A percentile compares a stretch with the other conserved stretches of the same genome.
Evolutionary conservation across 2,888 invertebrate species (phyloP).

Genomic region (Lacanobia oleracea): DNA sequence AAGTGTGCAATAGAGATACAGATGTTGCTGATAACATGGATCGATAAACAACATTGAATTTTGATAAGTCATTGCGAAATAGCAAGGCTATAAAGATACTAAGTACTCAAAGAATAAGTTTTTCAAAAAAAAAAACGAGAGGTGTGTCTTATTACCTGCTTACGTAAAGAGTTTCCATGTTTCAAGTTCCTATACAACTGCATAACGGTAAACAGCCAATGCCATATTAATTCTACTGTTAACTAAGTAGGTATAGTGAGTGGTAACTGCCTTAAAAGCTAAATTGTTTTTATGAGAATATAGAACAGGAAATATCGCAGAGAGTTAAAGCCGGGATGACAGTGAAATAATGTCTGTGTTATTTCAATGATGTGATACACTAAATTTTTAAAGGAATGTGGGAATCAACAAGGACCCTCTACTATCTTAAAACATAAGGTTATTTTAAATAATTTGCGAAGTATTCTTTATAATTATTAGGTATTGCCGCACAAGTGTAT

Average conservation of each 20-base stretch:
- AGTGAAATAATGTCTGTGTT: no score
- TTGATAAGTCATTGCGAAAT: constrained; percentile 37
- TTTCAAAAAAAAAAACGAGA: not conserved
- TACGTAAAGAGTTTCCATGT: not conserved
- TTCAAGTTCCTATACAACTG: not conserved
- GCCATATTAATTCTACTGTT: not conserved
- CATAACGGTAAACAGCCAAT: not conserved
- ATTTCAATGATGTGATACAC: not conserved
- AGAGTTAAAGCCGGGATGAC: no score
- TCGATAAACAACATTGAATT: constrained; percentile 8
- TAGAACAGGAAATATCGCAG: no score
- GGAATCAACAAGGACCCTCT: not conserved
- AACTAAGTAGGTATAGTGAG: not conserved
- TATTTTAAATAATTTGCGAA: no score
- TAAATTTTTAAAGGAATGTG: not conserved
- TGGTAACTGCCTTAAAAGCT: not conserved
- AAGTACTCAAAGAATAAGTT: not conserved
- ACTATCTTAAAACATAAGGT: not conserved
- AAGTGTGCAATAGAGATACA: constrained; percentile 36
- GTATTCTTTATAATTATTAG: not conserved
- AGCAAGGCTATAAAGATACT: not conserved
- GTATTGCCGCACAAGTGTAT: constrained; percentile 9
- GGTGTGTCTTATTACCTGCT: not conserved
- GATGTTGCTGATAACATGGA: constrained; percentile 23
- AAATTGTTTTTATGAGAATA: not conserved